Evolutionary conservation across 2,888 invertebrate species (phyloP).

Genomic region (Chalcosyrphus nemorum): DNA sequence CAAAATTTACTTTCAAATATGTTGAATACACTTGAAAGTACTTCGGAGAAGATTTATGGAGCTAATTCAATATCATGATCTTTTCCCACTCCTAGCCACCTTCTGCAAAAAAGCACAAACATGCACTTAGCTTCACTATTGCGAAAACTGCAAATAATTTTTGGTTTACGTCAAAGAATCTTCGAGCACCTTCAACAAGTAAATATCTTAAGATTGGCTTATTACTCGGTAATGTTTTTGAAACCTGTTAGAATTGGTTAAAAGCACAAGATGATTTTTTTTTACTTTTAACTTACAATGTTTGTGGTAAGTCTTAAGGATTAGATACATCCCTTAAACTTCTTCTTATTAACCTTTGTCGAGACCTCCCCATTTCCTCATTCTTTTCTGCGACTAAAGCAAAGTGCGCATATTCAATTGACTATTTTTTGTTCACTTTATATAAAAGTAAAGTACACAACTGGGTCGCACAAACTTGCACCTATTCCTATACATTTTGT

Average conservation of each 20-base stretch:
- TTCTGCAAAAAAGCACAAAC: slow-evolving; percentile 33
- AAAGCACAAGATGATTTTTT: neutral
- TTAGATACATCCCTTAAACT: neutral
- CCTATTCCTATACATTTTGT: too few species aligned
- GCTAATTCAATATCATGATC: slow-evolving; percentile 26
- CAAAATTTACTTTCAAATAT: slow-evolving; percentile 38
- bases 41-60: slow-evolving; percentile 8
- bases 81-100: slow-evolving; percentile 30
- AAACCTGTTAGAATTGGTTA: slow-evolving; percentile 7
- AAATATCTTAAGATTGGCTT: slow-evolving; percentile 37
- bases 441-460: too few species aligned
- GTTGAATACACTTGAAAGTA: slow-evolving; percentile 22
- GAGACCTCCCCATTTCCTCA: too few species aligned
- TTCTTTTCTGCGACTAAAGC: too few species aligned
- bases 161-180: slow-evolving; percentile 11
- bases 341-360: too few species aligned
- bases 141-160: slow-evolving; percentile 27
- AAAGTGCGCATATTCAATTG: too few species aligned
- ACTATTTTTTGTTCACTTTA: too few species aligned
- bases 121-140: slow-evolving; percentile 24
- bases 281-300: neutral
- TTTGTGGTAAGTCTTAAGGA: neutral
- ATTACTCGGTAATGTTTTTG: slow-evolving; percentile 30
- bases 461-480: too few species aligned
- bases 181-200: slow-evolving; percentile 25